phyloP scores from a whole-genome alignment of 2,888 invertebrate genomes.

The Zhuqinia jingwanae region DNA sequence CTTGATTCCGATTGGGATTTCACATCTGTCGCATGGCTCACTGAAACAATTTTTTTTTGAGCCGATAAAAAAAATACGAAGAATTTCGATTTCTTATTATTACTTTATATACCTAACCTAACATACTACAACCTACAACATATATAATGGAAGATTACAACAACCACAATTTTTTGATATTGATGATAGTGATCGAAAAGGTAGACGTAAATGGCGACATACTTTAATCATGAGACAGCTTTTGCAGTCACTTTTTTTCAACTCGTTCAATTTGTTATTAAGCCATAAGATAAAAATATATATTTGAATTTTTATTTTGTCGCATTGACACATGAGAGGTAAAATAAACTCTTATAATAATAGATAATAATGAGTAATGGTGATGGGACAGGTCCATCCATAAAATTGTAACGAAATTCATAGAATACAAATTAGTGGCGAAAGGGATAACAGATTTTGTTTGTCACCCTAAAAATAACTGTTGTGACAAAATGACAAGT shows the following conservation, averaged over 20 bases:
- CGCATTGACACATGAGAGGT: not conserved
- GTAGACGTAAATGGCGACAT: not conserved
- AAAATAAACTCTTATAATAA: not conserved
- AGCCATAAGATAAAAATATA: too few relatives aligned
- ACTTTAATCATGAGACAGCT: slow-evolving; percentile 2
- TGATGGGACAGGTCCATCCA: slow-evolving; percentile 48
- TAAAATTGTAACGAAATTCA: slow-evolving; percentile 40
- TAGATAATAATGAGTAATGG: not conserved
- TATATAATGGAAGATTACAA: too few relatives aligned
- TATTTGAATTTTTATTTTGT: too few relatives aligned
- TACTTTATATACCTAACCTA: too few relatives aligned
- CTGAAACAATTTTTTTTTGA: too few relatives aligned
- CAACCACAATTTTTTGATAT: too few relatives aligned
- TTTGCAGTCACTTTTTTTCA: slow-evolving; percentile 23
- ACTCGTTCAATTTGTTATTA: too few relatives aligned
- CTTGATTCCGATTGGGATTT: slow-evolving; percentile 39
- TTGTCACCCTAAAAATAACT: slow-evolving; percentile 78
- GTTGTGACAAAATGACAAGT: slow-evolving; percentile 76
- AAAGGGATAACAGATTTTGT: slow-evolving; percentile 75
- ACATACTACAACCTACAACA: too few relatives aligned
- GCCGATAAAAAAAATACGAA: too few relatives aligned
- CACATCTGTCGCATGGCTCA: slow-evolving; percentile 25
- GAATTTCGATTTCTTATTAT: too few relatives aligned
- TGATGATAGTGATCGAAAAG: not conserved
- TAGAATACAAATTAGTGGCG: slow-evolving; percentile 78